These are phyloP conservation scores for Eustalomyia histrio DNA, from an alignment of 2,888 invertebrate species.

Conservation along the genomic window DNA sequence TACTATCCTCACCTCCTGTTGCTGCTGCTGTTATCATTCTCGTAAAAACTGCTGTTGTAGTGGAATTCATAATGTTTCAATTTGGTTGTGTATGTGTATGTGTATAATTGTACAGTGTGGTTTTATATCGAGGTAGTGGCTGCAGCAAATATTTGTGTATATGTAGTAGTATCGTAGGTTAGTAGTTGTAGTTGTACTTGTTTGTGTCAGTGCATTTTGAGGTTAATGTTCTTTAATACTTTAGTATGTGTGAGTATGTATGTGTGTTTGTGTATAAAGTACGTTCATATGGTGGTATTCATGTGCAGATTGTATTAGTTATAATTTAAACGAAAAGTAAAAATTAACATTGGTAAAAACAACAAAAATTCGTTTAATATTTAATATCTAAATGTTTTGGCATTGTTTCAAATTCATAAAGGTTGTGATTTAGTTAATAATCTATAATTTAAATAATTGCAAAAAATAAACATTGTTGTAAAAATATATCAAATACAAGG, in stretches of 20 bases:
- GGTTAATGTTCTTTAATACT: slow-evolving; percentile 50
- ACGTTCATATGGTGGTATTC: not conserved
- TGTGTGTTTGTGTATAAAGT: not conserved
- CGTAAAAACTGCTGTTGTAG: slow-evolving; percentile 6
- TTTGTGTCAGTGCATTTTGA: slow-evolving; percentile 43
- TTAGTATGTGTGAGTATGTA: not conserved
- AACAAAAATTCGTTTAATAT: not conserved
- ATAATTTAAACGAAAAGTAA: slow-evolving; percentile 1
- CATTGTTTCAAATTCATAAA: slow-evolving; percentile 3
- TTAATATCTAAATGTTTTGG: not conserved
- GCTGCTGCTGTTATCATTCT: not conserved
- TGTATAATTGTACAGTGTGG: not conserved
- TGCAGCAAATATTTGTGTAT: slow-evolving; percentile 1
- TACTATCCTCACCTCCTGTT: not conserved
- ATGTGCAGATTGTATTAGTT: not conserved
- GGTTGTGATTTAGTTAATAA: not conserved
- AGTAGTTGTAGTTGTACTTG: slow-evolving; percentile 2
- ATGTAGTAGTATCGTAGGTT: not conserved
- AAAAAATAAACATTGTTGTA: not conserved
- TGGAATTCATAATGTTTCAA: slow-evolving; percentile 23
- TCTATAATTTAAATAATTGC: slow-evolving; percentile 1
- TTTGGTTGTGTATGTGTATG: slow-evolving; percentile 3
- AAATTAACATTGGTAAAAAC: not conserved
- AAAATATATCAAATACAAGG: no score
- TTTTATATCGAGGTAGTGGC: slow-evolving; percentile 2